phyloP scores from a whole-genome alignment of 2,113 vertebrate genomes.

The Prinia subflava region DNA sequence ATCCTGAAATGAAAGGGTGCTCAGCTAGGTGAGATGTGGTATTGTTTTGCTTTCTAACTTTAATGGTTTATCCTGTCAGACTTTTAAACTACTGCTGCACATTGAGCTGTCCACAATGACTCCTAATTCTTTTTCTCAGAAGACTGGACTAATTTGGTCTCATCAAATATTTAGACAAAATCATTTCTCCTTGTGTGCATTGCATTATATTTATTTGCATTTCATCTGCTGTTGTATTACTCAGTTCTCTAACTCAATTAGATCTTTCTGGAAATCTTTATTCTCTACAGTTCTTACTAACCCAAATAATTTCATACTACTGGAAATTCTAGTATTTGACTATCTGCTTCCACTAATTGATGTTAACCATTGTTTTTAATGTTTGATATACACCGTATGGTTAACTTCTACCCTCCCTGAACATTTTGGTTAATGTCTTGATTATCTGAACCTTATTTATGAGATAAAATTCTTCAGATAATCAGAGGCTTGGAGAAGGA shows the following conservation, averaged over 20 bases:
- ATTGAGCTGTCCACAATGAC: constrained; percentile 71
- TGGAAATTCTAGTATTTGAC: constrained; percentile 8
- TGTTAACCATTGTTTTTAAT: constrained; percentile 55
- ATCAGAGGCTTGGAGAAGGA: not conserved
- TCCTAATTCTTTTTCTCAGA: constrained; percentile 60
- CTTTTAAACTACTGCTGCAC: constrained; percentile 53
- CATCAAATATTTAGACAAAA: constrained; percentile 32
- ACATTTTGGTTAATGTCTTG: not conserved
- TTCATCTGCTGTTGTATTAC: constrained; percentile 58
- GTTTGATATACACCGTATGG: not conserved
- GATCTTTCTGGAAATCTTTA: constrained; percentile 10
- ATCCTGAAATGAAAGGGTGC: not conserved
- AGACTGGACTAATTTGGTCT: constrained; percentile 56
- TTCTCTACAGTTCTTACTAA: constrained; percentile 51
- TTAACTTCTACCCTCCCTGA: constrained; percentile 14
- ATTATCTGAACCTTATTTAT: not conserved
- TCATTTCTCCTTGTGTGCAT: constrained; percentile 50
- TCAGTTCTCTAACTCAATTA: constrained; percentile 31
- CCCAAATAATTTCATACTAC: constrained; percentile 23
- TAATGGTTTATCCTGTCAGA: constrained; percentile 37
- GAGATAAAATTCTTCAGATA: not conserved
- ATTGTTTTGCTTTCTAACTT: constrained; percentile 55
- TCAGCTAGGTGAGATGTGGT: constrained; percentile 1
- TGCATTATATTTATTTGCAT: constrained; percentile 59
- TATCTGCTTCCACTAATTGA: constrained; percentile 51